Conservation (phyloP, 2,113 vertebrate species). For the Empidonax traillii region DNA sequence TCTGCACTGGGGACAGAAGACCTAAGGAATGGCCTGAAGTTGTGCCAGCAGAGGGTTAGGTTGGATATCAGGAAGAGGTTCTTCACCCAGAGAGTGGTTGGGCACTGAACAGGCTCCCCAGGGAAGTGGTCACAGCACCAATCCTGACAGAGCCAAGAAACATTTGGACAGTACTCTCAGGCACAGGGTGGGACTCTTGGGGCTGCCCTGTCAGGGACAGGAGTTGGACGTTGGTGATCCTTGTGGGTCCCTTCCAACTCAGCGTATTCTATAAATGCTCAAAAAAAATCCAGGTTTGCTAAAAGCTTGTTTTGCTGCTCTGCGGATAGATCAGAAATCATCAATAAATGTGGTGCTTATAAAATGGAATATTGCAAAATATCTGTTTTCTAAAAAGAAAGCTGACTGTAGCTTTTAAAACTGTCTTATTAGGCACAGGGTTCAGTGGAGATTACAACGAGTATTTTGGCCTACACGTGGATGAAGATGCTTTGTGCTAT, state of each 20-base stretch:
- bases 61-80: neutral
- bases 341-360: neutral
- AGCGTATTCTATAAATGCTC: neutral
- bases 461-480: slow-evolving; percentile 97
- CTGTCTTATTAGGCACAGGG: slow-evolving; percentile 71
- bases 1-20: neutral
- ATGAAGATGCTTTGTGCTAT: slow-evolving; percentile 94
- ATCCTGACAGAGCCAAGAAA: neutral
- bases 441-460: slow-evolving; percentile 94
- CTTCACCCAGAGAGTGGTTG: neutral
- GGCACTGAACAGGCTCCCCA: neutral
- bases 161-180: neutral
- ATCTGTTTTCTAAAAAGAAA: neutral
- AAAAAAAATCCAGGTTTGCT: neutral
- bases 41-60: neutral
- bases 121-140: neutral
- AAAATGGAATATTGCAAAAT: neutral
- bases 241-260: neutral
- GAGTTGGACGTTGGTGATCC: neutral
- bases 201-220: neutral
- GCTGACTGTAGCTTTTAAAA: neutral
- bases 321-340: neutral
- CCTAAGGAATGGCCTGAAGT: neutral
- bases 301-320: neutral
- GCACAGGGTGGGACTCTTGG: neutral